Evolutionary conservation across 2,113 vertebrate species (phyloP).

Genomic region (Rafetus swinhoei): DNA sequence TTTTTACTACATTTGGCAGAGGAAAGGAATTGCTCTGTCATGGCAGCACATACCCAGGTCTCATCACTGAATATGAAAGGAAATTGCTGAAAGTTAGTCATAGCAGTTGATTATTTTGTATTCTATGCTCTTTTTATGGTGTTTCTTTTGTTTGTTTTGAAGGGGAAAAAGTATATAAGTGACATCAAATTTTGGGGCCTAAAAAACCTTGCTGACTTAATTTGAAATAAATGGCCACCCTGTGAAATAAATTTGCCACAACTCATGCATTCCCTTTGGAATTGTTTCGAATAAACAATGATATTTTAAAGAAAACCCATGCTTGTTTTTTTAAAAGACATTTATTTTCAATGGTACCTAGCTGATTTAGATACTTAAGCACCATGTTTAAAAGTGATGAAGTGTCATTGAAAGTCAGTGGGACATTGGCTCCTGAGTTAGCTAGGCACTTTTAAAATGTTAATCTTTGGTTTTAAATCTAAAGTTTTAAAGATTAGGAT

Average conservation of each 20-base stretch:
- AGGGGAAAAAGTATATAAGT: rapidly evolving
- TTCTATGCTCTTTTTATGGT: background rate
- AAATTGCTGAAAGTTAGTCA: rapidly evolving
- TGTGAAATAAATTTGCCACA: background rate
- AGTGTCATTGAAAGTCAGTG: background rate
- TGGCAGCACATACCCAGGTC: rapidly evolving
- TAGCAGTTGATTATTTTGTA: rapidly evolving
- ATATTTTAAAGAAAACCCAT: background rate
- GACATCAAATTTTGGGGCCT: background rate
- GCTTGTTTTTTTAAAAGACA: background rate
- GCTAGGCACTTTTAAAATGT: background rate
- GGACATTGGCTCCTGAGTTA: background rate
- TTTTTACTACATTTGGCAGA: rapidly evolving
- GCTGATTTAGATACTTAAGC: background rate
- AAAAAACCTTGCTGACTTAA: background rate
- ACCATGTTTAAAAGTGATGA: too few species aligned
- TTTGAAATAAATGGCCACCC: background rate
- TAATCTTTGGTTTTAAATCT: rapidly evolving
- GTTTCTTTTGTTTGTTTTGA: background rate
- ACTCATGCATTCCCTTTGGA: background rate
- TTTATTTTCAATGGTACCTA: background rate
- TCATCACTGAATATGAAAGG: rapidly evolving
- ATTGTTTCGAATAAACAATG: background rate
- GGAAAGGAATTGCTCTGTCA: background rate
- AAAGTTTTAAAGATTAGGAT: background rate